Evolutionary conservation across 2,888 invertebrate genomes (phyloP).

Genomic region (Diarsia mendica): DNA sequence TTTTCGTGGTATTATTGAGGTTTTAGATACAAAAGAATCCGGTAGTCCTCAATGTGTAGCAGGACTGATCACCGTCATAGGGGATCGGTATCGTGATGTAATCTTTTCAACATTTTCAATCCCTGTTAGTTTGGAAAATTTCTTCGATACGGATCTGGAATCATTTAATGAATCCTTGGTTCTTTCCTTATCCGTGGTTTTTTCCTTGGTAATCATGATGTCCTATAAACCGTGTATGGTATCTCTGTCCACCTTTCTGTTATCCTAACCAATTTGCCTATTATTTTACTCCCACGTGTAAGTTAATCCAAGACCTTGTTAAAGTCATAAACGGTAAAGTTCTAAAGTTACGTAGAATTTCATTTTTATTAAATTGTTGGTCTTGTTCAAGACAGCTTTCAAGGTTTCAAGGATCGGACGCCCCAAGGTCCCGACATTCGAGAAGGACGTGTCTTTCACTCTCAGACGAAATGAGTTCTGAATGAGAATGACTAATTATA

Average conservation of each 20-base stretch:
- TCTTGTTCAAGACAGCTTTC: conserved; percentile 59
- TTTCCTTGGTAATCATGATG: not conserved
- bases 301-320: conserved; percentile 33
- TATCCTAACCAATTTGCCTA: not conserved
- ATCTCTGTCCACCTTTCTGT: not conserved
- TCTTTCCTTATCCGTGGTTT: no score
- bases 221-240: not conserved
- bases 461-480: conserved; percentile 66
- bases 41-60: not conserved
- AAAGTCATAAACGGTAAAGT: conserved; percentile 30
- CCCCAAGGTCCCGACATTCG: conserved; percentile 71
- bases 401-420: conserved; percentile 70
- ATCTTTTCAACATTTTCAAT: not conserved
- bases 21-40: not conserved
- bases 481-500: conserved; percentile 70
- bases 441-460: conserved; percentile 70
- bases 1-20: not conserved
- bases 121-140: not conserved
- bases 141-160: not conserved
- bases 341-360: conserved; percentile 36
- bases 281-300: conserved; percentile 5
- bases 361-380: conserved; percentile 54
- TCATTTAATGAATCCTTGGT: not conserved
- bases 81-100: not conserved
- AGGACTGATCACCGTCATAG: not conserved